Evolutionary conservation across 92 coral and sea anemone species (phyloP).

Genomic region (Pocillopora grandis): DNA sequence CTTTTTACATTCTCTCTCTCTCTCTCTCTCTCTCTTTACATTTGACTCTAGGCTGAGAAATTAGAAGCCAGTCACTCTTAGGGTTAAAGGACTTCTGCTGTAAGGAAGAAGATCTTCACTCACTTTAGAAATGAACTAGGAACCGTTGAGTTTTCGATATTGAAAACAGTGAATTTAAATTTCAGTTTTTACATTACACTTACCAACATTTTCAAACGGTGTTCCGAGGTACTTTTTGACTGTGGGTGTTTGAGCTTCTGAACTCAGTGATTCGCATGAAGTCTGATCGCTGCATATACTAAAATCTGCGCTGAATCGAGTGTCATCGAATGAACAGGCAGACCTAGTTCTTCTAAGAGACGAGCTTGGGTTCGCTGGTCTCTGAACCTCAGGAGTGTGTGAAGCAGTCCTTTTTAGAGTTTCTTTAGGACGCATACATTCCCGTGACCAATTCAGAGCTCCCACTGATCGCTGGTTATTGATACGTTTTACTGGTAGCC

Average conservation of each 20-base stretch:
- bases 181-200: conserved; percentile 9
- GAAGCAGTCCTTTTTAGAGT: conserved; percentile 80
- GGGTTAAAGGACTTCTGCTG: too few relatives aligned
- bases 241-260: conserved; percentile 57
- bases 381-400: conserved; percentile 66
- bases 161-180: not conserved
- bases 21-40: too few relatives aligned
- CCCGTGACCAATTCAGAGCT: conserved; percentile 39
- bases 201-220: conserved; percentile 42
- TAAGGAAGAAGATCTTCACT: too few relatives aligned
- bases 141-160: not conserved
- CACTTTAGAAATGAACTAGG: too few relatives aligned
- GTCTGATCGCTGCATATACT: conserved; percentile 67
- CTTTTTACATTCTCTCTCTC: too few relatives aligned
- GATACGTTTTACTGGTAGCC: conserved; percentile 55
- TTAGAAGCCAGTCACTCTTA: too few relatives aligned
- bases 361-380: conserved; percentile 51
- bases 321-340: conserved; percentile 73
- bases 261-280: conserved; percentile 78
- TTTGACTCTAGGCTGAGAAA: too few relatives aligned
- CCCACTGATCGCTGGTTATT: conserved; percentile 53
- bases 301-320: conserved; percentile 73
- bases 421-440: conserved; percentile 38
- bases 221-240: conserved; percentile 36
- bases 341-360: conserved; percentile 76